These are phyloP conservation scores for Bombyx mandarina DNA, from an alignment of 1,140 invertebrate genomes.

Conservation along the genomic window DNA sequence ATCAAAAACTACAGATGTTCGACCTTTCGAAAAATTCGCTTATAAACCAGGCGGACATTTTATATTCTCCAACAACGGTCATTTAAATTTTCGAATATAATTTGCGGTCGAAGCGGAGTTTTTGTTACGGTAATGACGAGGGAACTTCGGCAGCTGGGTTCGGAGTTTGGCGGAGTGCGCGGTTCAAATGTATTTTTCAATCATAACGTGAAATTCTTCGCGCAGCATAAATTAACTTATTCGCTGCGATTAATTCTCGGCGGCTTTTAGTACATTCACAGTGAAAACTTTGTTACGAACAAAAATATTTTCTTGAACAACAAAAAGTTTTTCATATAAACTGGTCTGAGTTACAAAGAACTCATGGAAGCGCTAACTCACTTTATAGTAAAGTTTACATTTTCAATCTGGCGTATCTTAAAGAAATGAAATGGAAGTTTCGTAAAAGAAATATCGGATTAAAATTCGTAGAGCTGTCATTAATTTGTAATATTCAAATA, in stretches of 20 bases:
- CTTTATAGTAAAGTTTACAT: no score
- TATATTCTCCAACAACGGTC: conserved; percentile 15
- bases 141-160: conserved; percentile 17
- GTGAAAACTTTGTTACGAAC: conserved; percentile 7
- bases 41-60: conserved; percentile 29
- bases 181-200: conserved; percentile 29
- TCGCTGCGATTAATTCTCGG: conserved; percentile 24
- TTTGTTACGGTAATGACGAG: conserved; percentile 31
- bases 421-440: no score
- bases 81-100: conserved; percentile 25
- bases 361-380: no score
- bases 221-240: conserved; percentile 24
- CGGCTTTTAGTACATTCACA: conserved; percentile 15
- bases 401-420: no score
- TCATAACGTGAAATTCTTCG: conserved; percentile 26
- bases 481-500: no score
- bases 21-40: conserved; percentile 19
- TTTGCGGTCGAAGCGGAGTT: conserved; percentile 22
- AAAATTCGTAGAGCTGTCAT: no score
- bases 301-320: not conserved
- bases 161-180: not conserved
- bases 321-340: no score
- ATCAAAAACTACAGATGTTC: conserved; percentile 13
- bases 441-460: no score
- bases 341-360: no score